A percentile compares a stretch with the other conserved stretches of the same genome.
Evolutionary conservation across 2,888 invertebrate genomes (phyloP).

Genomic region (Euphydryas editha): DNA sequence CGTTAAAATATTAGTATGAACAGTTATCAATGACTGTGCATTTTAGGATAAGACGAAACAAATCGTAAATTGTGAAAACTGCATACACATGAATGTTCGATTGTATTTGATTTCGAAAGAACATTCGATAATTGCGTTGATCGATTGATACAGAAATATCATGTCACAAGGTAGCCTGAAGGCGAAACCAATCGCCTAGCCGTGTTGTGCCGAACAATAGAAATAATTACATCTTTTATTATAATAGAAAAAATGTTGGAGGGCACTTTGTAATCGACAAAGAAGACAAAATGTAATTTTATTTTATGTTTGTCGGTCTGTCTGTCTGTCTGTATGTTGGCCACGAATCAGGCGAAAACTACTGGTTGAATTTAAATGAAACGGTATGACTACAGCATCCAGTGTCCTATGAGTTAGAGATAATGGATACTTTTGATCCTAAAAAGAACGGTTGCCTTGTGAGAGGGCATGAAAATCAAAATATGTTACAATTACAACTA

Average conservation of each 20-base stretch:
- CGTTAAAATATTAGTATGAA: too few species aligned
- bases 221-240: slow-evolving; percentile 23
- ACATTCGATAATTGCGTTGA: slow-evolving; percentile 33
- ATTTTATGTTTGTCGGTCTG: too few species aligned
- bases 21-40: neutral
- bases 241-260: slow-evolving; percentile 14
- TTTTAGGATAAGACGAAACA: neutral
- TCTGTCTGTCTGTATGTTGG: too few species aligned
- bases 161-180: slow-evolving; percentile 26
- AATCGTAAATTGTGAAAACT: neutral
- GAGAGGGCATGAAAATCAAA: too few species aligned
- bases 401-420: too few species aligned
- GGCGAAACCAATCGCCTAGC: slow-evolving; percentile 15
- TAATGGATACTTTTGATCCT: too few species aligned
- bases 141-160: slow-evolving; percentile 28
- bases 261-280: neutral
- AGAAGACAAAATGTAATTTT: too few species aligned
- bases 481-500: too few species aligned
- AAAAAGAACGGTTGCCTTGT: too few species aligned
- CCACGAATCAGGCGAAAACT: too few species aligned
- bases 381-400: too few species aligned
- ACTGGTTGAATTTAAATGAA: too few species aligned
- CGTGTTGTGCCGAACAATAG: slow-evolving; percentile 19
- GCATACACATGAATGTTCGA: neutral
- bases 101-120: neutral